phyloP scores from a whole-genome alignment of 2,888 invertebrate genomes.

The Pteria penguin region DNA sequence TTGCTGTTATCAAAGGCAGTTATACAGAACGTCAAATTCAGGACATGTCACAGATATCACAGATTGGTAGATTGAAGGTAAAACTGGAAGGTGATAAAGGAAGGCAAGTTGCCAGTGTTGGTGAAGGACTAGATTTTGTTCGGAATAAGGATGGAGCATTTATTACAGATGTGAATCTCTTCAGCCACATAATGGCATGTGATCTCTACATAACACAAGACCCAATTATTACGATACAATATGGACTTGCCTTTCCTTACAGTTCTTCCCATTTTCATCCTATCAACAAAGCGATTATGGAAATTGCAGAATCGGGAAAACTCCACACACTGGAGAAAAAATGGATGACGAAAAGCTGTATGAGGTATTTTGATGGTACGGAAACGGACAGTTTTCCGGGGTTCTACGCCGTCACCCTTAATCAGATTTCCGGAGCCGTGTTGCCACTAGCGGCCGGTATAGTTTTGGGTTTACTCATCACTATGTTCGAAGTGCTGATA shows the following conservation, averaged over 20 bases:
- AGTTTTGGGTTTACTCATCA: conserved; percentile 61
- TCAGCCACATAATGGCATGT: conserved; percentile 66
- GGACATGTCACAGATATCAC: conserved; percentile 39
- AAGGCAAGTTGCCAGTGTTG: conserved; percentile 26
- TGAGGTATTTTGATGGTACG: conserved; percentile 44
- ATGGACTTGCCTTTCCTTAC: conserved; percentile 56
- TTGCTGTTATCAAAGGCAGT: conserved; percentile 55
- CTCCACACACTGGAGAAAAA: conserved; percentile 56
- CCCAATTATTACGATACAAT: conserved; percentile 48
- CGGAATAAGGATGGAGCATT: conserved; percentile 55
- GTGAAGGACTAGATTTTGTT: conserved; percentile 56
- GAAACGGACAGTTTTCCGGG: conserved; percentile 41
- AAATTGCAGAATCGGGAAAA: conserved; percentile 55
- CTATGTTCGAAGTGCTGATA: conserved; percentile 59
- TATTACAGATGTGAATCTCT: conserved; percentile 70
- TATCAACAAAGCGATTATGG: conserved; percentile 56
- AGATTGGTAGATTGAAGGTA: conserved; percentile 30
- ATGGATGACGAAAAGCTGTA: conserved; percentile 67
- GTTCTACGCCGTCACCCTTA: conserved; percentile 59
- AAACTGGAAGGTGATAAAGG: conserved; percentile 21
- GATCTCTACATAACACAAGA: conserved; percentile 66
- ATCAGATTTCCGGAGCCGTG: conserved; percentile 68
- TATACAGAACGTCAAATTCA: conserved; percentile 56
- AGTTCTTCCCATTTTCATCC: conserved; percentile 35
- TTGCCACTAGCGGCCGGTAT: conserved; percentile 64